A percentile compares a stretch with the other conserved stretches of the same genome.
Evolutionary conservation across 2,888 invertebrate species (phyloP).

Genomic region (Pseudeuparius sepicola): DNA sequence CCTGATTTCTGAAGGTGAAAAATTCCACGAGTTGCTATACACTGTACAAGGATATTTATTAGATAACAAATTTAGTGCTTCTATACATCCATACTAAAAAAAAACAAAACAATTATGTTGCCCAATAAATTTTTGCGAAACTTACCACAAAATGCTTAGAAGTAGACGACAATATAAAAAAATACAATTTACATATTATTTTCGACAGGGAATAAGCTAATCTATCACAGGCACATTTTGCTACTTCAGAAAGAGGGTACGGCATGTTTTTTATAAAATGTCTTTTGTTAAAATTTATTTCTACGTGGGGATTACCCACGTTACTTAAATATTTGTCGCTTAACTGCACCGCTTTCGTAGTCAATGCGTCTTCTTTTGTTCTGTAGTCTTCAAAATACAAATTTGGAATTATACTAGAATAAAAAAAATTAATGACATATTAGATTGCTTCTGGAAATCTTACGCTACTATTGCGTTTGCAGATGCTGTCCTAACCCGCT

Average conservation of each 20-base stretch:
- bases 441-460: conserved; percentile 27
- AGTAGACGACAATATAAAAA: conserved; percentile 48
- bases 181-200: conserved; percentile 43
- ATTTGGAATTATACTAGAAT: conserved; percentile 40
- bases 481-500: conserved; percentile 63
- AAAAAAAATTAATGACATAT: conserved; percentile 11
- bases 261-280: conserved; percentile 44
- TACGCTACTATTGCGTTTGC: conserved; percentile 56
- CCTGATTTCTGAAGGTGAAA: too few species aligned
- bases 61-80: conserved; percentile 58
- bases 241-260: conserved; percentile 40
- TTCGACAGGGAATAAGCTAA: conserved; percentile 48
- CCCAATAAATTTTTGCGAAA: conserved; percentile 20
- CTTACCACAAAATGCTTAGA: conserved; percentile 61
- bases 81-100: conserved; percentile 52
- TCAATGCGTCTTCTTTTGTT: conserved; percentile 44
- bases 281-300: conserved; percentile 33
- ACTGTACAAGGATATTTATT: conserved; percentile 56
- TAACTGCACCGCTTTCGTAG: conserved; percentile 42
- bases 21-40: conserved; percentile 60
- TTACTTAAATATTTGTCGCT: conserved; percentile 34
- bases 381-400: conserved; percentile 40
- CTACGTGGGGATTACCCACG: conserved; percentile 22
- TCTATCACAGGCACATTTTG: conserved; percentile 25
- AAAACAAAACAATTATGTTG: conserved; percentile 29